These are phyloP conservation scores for Sylvietta virens DNA, from an alignment of 2,113 vertebrate genomes.

Conservation along the genomic window DNA sequence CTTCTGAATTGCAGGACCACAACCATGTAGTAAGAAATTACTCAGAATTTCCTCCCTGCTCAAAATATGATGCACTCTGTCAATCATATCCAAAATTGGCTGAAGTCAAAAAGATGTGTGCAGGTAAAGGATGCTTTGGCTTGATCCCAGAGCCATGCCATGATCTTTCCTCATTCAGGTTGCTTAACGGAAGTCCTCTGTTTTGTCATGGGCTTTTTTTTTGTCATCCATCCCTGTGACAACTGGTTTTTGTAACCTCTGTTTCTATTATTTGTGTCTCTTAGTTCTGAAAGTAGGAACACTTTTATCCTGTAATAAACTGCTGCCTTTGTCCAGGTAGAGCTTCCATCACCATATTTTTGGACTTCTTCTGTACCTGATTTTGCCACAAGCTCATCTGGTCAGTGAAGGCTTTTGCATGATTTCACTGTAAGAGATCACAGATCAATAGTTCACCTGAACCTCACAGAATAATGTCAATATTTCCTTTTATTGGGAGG, in stretches of 20 bases:
- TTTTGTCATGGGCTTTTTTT: background rate
- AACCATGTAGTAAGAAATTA: background rate
- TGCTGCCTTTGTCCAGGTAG: background rate
- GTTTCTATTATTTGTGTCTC: background rate
- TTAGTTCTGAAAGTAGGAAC: background rate
- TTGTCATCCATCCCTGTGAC: background rate
- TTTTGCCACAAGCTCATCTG: background rate
- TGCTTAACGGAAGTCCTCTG: background rate
- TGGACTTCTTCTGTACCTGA: background rate
- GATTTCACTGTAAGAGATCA: background rate
- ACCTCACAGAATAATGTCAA: background rate
- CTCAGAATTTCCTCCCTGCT: background rate
- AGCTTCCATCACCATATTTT: background rate
- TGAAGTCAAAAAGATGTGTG: background rate
- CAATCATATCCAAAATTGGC: background rate
- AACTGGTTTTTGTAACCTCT: background rate
- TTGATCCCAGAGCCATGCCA: background rate
- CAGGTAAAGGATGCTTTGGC: background rate
- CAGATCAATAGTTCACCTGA: background rate
- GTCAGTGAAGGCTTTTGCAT: background rate
- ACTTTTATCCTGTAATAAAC: background rate
- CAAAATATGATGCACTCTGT: background rate
- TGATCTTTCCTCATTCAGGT: background rate
- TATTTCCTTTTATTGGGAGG: background rate
- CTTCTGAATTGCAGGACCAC: background rate